Conservation (phyloP, 2,888 invertebrate species). For the Eristalis arbustorum region DNA sequence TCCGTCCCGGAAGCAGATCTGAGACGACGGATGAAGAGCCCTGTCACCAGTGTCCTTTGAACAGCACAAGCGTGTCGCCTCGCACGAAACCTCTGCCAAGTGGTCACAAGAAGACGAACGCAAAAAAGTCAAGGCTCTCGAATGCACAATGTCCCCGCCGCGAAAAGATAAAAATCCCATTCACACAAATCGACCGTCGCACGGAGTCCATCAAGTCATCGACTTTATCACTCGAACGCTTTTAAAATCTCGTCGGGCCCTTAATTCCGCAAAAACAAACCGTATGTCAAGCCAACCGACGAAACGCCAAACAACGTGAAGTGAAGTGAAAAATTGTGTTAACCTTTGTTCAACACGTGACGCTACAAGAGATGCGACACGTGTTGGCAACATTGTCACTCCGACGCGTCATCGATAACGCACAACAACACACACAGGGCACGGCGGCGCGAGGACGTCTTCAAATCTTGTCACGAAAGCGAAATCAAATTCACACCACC, state of each 20-base stretch:
- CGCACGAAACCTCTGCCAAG: too few species aligned
- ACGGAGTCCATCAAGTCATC: background rate
- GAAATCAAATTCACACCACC: constrained; percentile 25
- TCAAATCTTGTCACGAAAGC: constrained; percentile 27
- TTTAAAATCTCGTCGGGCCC: background rate
- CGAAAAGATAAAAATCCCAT: constrained; percentile 6
- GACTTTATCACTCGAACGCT: constrained; percentile 5
- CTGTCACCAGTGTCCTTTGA: too few species aligned
- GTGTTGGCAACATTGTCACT: constrained; percentile 64
- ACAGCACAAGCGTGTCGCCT: too few species aligned
- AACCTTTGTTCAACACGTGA: constrained; percentile 68
- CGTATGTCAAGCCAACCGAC: background rate
- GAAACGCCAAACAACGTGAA: constrained; percentile 11
- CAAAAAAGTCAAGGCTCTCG: background rate
- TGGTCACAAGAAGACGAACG: too few species aligned
- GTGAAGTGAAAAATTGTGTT: constrained; percentile 68
- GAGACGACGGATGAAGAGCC: too few species aligned
- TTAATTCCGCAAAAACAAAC: background rate
- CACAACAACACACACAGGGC: constrained; percentile 27
- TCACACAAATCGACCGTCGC: background rate
- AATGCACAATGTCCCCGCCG: background rate
- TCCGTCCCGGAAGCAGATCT: too few species aligned
- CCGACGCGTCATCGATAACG: constrained; percentile 64
- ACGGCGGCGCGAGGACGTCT: constrained; percentile 16
- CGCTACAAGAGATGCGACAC: constrained; percentile 67